Conservation (phyloP, 1,140 invertebrate genomes). For the Danaus melanippus region DNA sequence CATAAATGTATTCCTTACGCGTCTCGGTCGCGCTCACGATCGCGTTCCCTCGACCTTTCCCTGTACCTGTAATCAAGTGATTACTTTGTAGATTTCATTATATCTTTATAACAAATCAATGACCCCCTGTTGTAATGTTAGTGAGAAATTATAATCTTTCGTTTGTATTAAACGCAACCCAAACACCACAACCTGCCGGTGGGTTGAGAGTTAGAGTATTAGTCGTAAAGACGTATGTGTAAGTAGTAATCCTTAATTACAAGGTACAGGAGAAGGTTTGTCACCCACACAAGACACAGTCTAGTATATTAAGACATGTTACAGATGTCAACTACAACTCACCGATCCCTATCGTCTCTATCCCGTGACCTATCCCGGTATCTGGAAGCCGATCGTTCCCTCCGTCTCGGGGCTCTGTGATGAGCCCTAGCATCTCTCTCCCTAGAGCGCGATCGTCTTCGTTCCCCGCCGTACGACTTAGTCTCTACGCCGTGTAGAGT, state of each 20-base stretch:
- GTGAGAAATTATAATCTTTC: not conserved
- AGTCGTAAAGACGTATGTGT: no score
- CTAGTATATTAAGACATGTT: not conserved
- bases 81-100: constrained; percentile 19
- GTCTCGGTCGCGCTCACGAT: constrained; percentile 79
- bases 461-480: constrained; percentile 88
- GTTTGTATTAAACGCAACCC: no score
- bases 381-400: constrained; percentile 85
- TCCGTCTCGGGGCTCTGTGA: constrained; percentile 76
- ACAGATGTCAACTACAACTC: constrained; percentile 9
- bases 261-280: no score
- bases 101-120: constrained; percentile 1
- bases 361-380: constrained; percentile 85
- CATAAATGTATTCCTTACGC: constrained; percentile 62
- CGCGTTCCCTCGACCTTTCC: constrained; percentile 75
- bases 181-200: no score
- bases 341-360: constrained; percentile 75
- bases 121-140: not conserved
- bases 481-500: constrained; percentile 97
- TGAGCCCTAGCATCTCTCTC: constrained; percentile 83
- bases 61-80: constrained; percentile 67
- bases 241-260: no score
- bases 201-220: no score
- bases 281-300: no score
- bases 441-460: constrained; percentile 83